These are phyloP conservation scores for Sciurus niger DNA, from an alignment of 2,113 vertebrate species.

Conservation along the genomic window DNA sequence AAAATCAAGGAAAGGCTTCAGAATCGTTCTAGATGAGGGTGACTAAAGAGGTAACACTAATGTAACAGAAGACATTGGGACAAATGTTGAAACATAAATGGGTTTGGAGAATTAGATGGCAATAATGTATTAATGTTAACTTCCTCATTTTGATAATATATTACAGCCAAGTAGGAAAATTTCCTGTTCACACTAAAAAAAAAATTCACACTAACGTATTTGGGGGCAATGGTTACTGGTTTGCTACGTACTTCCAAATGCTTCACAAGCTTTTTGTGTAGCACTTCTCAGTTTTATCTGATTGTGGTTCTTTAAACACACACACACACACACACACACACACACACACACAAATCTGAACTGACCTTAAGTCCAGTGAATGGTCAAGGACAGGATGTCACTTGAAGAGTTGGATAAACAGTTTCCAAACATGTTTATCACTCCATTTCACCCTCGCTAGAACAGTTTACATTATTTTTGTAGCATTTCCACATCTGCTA, in stretches of 20 bases:
- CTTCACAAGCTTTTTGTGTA: background rate
- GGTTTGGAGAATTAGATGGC: background rate
- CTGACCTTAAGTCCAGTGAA: background rate
- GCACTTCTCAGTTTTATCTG: conserved; percentile 15
- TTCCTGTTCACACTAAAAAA: background rate
- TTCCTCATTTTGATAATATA: background rate
- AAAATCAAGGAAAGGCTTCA: background rate
- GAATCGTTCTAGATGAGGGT: background rate
- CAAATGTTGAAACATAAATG: background rate
- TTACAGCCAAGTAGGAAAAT: background rate
- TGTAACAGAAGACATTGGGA: background rate
- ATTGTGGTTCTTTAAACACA: background rate
- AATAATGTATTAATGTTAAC: background rate
- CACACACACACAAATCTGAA: background rate
- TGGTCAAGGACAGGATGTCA: background rate
- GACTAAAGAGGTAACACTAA: background rate
- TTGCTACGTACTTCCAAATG: background rate
- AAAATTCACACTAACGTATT: background rate
- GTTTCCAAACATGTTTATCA: background rate
- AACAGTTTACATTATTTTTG: background rate
- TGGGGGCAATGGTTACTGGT: background rate
- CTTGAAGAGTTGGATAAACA: background rate
- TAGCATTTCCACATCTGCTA: background rate
- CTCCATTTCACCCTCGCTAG: background rate
- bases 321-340: background rate